Evolutionary conservation across 2,888 invertebrate species (phyloP).

Genomic region (Cepaea hortensis): DNA sequence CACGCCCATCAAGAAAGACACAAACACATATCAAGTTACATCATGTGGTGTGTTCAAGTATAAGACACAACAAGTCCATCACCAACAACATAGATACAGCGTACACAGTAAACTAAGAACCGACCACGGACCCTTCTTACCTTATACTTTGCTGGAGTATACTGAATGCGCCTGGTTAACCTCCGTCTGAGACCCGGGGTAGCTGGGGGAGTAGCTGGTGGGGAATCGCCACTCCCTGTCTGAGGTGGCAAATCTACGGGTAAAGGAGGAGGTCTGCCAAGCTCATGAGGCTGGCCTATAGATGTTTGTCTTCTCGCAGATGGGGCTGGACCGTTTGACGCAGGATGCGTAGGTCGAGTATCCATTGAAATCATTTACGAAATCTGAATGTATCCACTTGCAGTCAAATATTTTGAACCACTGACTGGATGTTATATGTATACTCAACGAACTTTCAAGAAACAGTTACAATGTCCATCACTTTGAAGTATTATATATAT

Average conservation of each 20-base stretch:
- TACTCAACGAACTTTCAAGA: no score
- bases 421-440: no score
- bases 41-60: no score
- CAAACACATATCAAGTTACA: no score
- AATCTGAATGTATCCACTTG: background rate
- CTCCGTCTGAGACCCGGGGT: conserved; percentile 34
- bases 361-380: background rate
- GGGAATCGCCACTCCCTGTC: background rate
- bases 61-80: no score
- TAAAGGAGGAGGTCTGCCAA: background rate
- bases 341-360: background rate
- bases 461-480: no score
- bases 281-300: background rate
- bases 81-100: no score
- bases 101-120: no score
- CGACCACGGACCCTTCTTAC: background rate
- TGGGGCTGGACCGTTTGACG: background rate
- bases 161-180: conserved; percentile 37
- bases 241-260: background rate
- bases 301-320: background rate
- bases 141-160: conserved; percentile 46
- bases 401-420: no score
- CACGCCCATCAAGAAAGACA: no score
- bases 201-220: background rate
- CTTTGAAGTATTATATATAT: no score